These are phyloP conservation scores for Amazona guildingii DNA, from an alignment of 2,113 vertebrate genomes.

Conservation along the genomic window DNA sequence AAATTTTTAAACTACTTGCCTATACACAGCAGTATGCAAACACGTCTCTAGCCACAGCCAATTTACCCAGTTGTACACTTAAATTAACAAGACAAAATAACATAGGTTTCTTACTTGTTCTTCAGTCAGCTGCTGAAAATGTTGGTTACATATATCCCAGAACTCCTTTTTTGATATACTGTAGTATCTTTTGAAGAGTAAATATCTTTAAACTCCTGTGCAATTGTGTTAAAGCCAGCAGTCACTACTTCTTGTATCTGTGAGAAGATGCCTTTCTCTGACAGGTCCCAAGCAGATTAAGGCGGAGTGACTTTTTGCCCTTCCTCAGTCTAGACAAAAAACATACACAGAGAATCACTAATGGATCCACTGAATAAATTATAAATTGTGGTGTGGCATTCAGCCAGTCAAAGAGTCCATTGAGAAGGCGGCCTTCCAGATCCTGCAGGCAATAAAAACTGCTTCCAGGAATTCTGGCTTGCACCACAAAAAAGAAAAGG, in stretches of 20 bases:
- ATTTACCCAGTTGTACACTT: not conserved
- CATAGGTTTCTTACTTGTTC: constrained; percentile 67
- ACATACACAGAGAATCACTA: constrained; percentile 34
- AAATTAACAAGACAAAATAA: not conserved
- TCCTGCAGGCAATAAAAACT: not conserved
- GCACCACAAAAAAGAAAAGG: constrained; percentile 22
- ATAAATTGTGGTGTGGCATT: not conserved
- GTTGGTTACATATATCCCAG: constrained; percentile 54
- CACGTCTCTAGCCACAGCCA: not conserved
- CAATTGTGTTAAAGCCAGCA: constrained; percentile 47
- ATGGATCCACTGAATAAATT: not conserved
- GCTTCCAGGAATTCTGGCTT: constrained; percentile 28
- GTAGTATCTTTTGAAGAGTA: constrained; percentile 47
- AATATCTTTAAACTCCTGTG: constrained; percentile 63
- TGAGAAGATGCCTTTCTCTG: constrained; percentile 56
- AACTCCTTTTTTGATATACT: constrained; percentile 70
- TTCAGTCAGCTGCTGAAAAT: constrained; percentile 71
- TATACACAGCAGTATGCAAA: not conserved
- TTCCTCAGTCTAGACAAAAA: constrained; percentile 69
- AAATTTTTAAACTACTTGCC: not conserved
- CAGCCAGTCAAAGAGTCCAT: not conserved
- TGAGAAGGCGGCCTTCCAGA: not conserved
- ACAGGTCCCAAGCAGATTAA: constrained; percentile 34
- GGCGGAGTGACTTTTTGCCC: constrained; percentile 57
- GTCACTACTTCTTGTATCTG: constrained; percentile 54